A percentile compares a stretch with the other conserved stretches of the same genome.
Evolutionary conservation across 2,113 vertebrate species (phyloP).

Genomic region (Halcyon malimbica): DNA sequence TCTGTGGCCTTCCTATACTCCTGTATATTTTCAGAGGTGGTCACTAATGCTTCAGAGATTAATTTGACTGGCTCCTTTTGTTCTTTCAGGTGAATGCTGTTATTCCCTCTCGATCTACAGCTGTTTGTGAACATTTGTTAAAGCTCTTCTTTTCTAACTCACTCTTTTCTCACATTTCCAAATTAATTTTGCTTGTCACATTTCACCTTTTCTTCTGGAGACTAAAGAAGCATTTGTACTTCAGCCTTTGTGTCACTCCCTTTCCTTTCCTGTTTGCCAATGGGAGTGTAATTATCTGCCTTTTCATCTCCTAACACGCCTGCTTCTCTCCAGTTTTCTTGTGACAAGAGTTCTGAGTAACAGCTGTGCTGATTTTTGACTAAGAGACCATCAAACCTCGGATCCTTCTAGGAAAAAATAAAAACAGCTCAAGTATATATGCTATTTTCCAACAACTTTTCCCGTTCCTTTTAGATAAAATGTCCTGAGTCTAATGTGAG

Average conservation of each 20-base stretch:
- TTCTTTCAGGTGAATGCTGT: not conserved
- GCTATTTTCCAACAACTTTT: not conserved
- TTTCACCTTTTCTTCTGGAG: not conserved
- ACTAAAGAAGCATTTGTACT: not conserved
- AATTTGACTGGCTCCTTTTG: not conserved
- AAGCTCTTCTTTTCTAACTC: not conserved
- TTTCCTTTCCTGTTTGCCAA: slow-evolving; percentile 19
- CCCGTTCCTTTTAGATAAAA: not conserved
- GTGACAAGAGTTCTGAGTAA: not conserved
- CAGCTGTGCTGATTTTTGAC: slow-evolving; percentile 22
- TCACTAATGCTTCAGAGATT: slow-evolving; percentile 15
- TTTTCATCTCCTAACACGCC: not conserved
- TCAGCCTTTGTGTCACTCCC: not conserved
- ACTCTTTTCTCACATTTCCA: not conserved
- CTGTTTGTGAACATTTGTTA: not conserved
- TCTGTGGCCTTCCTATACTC: not conserved
- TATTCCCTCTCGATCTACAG: not conserved
- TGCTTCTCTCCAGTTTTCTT: not conserved
- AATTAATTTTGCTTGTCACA: not conserved
- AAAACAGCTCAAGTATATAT: not conserved
- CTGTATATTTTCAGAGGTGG: slow-evolving; percentile 17
- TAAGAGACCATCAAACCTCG: not conserved
- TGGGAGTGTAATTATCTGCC: not conserved
- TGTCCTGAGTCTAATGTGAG: not conserved
- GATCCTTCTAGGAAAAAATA: not conserved